Percentiles rank a stretch among this genome's conserved stretches.
Conservation (phyloP, 1,140 invertebrate species). For the Aphelenchoides avenae region DNA sequence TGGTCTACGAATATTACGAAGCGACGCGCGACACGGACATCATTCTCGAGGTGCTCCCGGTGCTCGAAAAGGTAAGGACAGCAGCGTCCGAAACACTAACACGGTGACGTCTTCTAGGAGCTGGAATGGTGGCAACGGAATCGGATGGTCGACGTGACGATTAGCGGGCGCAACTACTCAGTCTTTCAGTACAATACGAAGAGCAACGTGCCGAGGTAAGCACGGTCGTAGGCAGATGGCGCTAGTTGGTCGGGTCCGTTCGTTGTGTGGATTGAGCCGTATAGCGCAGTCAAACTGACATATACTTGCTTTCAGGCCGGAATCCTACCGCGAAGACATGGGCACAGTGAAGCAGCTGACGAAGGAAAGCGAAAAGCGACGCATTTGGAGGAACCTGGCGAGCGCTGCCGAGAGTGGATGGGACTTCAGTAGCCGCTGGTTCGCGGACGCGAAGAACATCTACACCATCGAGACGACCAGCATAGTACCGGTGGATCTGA, state of each 20-base stretch:
- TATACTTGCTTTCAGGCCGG: conserved; percentile 24
- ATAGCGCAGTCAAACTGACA: not conserved
- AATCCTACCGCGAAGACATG: conserved; percentile 38
- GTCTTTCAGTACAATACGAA: conserved; percentile 57
- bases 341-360: conserved; percentile 24
- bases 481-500: conserved; percentile 62
- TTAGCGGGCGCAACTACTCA: conserved; percentile 63
- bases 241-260: too few species aligned
- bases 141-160: conserved; percentile 58
- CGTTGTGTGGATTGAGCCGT: not conserved
- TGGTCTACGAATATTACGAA: conserved; percentile 77
- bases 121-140: conserved; percentile 64
- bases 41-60: conserved; percentile 53
- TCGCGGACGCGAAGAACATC: conserved; percentile 47
- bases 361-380: conserved; percentile 22
- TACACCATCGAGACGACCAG: conserved; percentile 57
- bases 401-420: conserved; percentile 40
- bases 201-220: conserved; percentile 60
- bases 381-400: conserved; percentile 33
- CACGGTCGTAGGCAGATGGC: too few species aligned
- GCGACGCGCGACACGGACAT: conserved; percentile 71
- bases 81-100: conserved; percentile 67
- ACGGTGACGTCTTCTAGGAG: conserved; percentile 19
- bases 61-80: conserved; percentile 67
- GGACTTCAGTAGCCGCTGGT: conserved; percentile 62